phyloP scores from a whole-genome alignment of 2,113 vertebrate species.

The Psophia crepitans region DNA sequence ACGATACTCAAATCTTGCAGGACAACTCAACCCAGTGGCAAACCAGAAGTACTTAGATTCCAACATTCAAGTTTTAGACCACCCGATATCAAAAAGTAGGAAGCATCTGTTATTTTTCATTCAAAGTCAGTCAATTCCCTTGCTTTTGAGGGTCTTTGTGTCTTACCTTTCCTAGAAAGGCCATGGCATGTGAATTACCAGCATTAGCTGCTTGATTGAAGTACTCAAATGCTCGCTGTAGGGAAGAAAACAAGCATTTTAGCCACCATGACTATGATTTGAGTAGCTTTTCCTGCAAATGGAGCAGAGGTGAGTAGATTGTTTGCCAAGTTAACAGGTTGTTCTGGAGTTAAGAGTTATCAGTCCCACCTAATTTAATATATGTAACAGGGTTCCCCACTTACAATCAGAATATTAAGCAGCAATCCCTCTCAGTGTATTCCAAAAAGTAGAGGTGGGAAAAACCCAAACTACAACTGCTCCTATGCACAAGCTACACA shows the following conservation, averaged over 20 bases:
- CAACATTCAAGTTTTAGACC: background rate
- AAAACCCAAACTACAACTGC: background rate
- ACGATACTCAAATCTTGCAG: background rate
- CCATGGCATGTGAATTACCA: slow-evolving; percentile 97
- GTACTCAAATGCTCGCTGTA: slow-evolving; percentile 95
- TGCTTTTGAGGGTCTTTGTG: background rate
- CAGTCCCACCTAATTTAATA: background rate
- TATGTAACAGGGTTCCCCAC: background rate
- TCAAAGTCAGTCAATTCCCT: background rate
- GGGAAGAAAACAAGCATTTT: slow-evolving; percentile 2
- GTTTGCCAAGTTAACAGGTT: background rate
- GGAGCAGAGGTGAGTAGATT: background rate
- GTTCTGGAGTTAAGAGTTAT: background rate
- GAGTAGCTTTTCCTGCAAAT: background rate
- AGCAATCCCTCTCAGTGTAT: background rate
- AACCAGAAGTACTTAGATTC: background rate
- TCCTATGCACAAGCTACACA: background rate
- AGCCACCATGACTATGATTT: background rate
- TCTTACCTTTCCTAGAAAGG: slow-evolving; percentile 93
- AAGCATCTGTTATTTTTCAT: background rate
- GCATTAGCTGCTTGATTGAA: slow-evolving; percentile 97
- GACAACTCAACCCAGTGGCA: background rate
- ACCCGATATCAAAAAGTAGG: background rate
- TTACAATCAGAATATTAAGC: background rate
- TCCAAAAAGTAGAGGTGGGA: background rate